Conservation (phyloP, 2,888 invertebrate genomes). For the Macrostomum cliftonense region DNA sequence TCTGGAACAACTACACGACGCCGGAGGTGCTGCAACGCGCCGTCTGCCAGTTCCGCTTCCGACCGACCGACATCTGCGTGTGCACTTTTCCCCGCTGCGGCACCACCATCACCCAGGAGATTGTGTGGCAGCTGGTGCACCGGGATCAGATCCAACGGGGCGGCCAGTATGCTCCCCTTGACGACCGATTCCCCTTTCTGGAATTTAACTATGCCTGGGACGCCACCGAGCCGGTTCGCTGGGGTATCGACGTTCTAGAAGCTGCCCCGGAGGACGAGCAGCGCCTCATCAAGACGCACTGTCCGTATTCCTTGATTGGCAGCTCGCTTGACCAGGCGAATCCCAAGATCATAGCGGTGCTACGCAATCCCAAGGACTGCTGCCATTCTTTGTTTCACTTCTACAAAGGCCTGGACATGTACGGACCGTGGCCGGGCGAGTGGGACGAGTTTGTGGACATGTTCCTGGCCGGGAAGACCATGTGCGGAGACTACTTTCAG, state of each 20-base stretch:
- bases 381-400: no score
- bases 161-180: not conserved
- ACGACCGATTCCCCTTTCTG: not conserved
- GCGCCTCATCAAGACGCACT: conserved; percentile 2
- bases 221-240: not conserved
- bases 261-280: not conserved
- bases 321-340: not conserved
- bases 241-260: no score
- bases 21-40: no score
- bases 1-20: no score
- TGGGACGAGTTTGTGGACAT: no score
- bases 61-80: not conserved
- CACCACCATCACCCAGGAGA: conserved; percentile 1
- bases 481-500: no score
- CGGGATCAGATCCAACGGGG: not conserved
- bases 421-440: no score
- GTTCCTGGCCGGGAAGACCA: no score
- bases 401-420: no score
- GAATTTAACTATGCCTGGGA: not conserved
- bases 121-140: conserved; percentile 1
- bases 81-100: conserved; percentile 1
- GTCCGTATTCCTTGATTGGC: conserved; percentile 1
- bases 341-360: not conserved
- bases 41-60: not conserved
- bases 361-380: no score